phyloP scores from a whole-genome alignment of 2,113 vertebrate species.

The Ceyx cyanopectus region DNA sequence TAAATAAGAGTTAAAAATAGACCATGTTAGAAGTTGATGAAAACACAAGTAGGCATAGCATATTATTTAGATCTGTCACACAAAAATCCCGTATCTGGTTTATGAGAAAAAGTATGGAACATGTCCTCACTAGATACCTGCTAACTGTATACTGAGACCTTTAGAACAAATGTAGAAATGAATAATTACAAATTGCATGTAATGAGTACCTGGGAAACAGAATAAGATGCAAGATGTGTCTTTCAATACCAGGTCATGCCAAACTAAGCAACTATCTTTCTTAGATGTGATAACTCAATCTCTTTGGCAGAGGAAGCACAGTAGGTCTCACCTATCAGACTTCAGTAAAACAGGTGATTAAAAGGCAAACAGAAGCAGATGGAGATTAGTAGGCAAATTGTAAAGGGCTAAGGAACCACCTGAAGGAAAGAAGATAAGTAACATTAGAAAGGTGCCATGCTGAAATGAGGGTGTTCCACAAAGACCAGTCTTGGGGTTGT shows the following conservation, averaged over 20 bases:
- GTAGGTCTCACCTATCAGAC: neutral
- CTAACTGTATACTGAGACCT: neutral
- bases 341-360: neutral
- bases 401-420: neutral
- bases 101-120: neutral
- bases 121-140: neutral
- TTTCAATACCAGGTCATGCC: neutral
- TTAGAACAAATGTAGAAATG: constrained; percentile 9
- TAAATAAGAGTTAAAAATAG: neutral
- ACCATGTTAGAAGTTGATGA: neutral
- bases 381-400: neutral
- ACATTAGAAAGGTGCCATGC: neutral
- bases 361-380: neutral
- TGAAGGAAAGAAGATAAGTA: neutral
- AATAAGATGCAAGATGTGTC: neutral
- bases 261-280: neutral
- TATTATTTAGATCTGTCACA: neutral
- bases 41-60: neutral
- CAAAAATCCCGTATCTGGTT: neutral
- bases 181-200: constrained; percentile 4
- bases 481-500: neutral
- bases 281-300: neutral
- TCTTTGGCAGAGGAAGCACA: neutral
- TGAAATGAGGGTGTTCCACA: neutral
- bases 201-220: constrained; percentile 2